Percentiles rank a stretch among this genome's conserved stretches.
These are phyloP conservation scores for Brachyrhaphis roseni DNA, from an alignment of 2,797 vertebrate species.

Conservation along the genomic window DNA sequence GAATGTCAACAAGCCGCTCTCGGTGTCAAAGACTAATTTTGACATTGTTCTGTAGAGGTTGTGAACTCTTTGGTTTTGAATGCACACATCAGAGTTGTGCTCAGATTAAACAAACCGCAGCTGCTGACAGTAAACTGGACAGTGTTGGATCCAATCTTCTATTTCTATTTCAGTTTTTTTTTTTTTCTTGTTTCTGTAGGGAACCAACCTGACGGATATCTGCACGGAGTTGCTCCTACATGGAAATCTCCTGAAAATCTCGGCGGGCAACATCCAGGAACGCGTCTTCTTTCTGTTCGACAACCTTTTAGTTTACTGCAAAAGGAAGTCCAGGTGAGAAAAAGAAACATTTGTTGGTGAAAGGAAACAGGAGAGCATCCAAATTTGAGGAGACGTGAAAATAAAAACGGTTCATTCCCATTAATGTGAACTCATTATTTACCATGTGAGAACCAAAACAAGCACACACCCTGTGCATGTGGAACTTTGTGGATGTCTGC, in stretches of 20 bases:
- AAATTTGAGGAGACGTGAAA: slow-evolving; percentile 11
- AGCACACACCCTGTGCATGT: slow-evolving; percentile 26
- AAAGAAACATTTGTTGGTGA: neutral
- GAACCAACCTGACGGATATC: slow-evolving; percentile 97
- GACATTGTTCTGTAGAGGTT: slow-evolving; percentile 36
- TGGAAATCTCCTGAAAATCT: slow-evolving; percentile 96
- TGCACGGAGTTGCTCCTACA: slow-evolving; percentile 95
- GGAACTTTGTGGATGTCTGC: slow-evolving; percentile 28
- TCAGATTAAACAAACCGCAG: slow-evolving; percentile 10
- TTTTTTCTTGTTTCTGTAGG: slow-evolving; percentile 75
- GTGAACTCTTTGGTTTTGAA: slow-evolving; percentile 38
- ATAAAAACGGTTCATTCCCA: slow-evolving; percentile 36
- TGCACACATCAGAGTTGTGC: slow-evolving; percentile 23
- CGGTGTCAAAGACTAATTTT: slow-evolving; percentile 41
- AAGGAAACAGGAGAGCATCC: slow-evolving; percentile 15
- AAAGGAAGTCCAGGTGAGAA: slow-evolving; percentile 94
- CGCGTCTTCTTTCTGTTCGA: slow-evolving; percentile 98
- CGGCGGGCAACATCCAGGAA: slow-evolving; percentile 98
- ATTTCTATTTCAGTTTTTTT: slow-evolving; percentile 4
- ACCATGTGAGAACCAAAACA: slow-evolving; percentile 30
- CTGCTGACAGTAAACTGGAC: neutral
- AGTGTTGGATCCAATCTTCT: neutral
- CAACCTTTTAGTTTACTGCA: slow-evolving; percentile 98
- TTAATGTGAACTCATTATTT: slow-evolving; percentile 24
- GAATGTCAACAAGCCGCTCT: slow-evolving; percentile 50